These are phyloP conservation scores for Diaphora mendica DNA, from an alignment of 2,888 invertebrate genomes.

Conservation along the genomic window DNA sequence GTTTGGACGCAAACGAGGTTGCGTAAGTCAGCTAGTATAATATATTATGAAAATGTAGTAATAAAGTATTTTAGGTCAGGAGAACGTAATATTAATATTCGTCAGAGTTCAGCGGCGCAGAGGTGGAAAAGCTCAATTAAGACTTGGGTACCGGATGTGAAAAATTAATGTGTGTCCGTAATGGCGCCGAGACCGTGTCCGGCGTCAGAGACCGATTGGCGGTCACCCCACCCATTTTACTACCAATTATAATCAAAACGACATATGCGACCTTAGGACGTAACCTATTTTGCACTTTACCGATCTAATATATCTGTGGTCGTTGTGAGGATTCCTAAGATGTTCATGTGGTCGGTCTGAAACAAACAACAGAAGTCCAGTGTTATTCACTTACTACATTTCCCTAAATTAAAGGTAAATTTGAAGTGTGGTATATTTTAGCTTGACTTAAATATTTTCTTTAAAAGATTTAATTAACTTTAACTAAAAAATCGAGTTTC, in stretches of 20 bases:
- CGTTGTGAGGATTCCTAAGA: conserved; percentile 17
- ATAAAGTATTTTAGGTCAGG: conserved; percentile 21
- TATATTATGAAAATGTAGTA: not conserved
- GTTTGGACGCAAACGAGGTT: too few relatives aligned
- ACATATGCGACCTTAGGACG: conserved; percentile 38
- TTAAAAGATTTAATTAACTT: not conserved
- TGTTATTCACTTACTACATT: not conserved
- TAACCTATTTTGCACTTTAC: conserved; percentile 15
- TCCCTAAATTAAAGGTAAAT: not conserved
- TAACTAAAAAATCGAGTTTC: not conserved
- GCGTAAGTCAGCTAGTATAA: too few relatives aligned
- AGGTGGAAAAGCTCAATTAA: conserved; percentile 71
- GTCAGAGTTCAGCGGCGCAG: conserved; percentile 29
- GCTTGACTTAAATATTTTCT: too few relatives aligned
- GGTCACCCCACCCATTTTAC: conserved; percentile 50
- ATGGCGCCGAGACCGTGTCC: conserved; percentile 61
- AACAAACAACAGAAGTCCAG: not conserved
- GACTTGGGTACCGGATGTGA: conserved; percentile 70
- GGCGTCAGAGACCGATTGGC: conserved; percentile 66
- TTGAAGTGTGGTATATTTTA: not conserved
- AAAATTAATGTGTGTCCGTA: conserved; percentile 77
- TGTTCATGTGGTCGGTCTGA: not conserved
- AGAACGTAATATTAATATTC: conserved; percentile 25
- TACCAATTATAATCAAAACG: conserved; percentile 58
- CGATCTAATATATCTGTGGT: conserved; percentile 17